Conservation (phyloP, 2,888 invertebrate genomes). For the Pimpla rufipes region DNA sequence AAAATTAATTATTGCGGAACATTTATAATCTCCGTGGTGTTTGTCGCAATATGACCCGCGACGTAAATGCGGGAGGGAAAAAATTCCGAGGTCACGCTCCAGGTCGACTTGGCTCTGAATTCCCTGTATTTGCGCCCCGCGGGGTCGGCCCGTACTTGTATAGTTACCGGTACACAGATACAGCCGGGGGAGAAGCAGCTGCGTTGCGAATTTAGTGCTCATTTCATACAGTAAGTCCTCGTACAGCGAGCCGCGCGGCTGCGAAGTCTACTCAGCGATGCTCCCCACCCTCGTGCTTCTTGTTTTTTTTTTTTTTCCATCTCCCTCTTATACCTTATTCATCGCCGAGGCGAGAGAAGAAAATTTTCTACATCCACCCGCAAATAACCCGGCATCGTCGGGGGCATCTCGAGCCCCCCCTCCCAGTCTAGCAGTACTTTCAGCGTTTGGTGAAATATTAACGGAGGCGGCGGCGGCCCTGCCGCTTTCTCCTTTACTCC, state of each 20-base stretch:
- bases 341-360: slow-evolving; percentile 44
- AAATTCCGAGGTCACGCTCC: too few relatives aligned
- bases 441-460: slow-evolving; percentile 40
- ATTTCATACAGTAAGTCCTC: slow-evolving; percentile 5
- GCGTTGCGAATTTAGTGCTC: slow-evolving; percentile 23
- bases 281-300: slow-evolving; percentile 3
- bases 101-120: background rate
- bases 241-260: background rate
- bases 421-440: slow-evolving; percentile 19
- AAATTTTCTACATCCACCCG: slow-evolving; percentile 37
- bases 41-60: too few relatives aligned
- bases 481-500: slow-evolving; percentile 13
- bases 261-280: slow-evolving; percentile 17
- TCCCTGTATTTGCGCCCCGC: background rate
- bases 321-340: slow-evolving; percentile 45
- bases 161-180: slow-evolving; percentile 3
- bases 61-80: too few relatives aligned
- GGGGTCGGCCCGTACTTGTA: background rate
- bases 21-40: too few relatives aligned
- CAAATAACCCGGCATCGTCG: slow-evolving; percentile 39
- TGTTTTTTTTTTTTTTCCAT: slow-evolving; percentile 33
- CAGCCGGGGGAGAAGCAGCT: background rate
- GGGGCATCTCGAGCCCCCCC: slow-evolving; percentile 3
- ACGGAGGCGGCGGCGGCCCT: slow-evolving; percentile 11
- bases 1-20: too few relatives aligned